Base-by-base conservation (phyloP, 2,113 vertebrate genomes). In the Scophthalmus maximus region DNA sequence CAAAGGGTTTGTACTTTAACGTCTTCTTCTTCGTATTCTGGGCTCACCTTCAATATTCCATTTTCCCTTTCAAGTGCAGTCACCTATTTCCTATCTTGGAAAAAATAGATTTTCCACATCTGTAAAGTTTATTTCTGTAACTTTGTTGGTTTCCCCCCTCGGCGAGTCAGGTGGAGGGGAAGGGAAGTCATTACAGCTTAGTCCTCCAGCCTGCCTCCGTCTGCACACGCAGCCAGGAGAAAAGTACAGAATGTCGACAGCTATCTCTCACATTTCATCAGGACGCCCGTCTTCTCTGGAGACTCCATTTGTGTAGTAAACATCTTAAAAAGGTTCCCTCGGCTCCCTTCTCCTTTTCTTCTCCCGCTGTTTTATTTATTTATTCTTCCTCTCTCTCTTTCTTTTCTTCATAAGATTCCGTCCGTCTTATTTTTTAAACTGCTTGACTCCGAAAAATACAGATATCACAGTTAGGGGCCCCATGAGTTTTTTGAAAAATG, bases 401-500 rank as follows among this genome's bases (percentile, higher is more conserved):
- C 0, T 30, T 49, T 59, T 46, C 38, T 27, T 15, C n/a, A 53
- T 18, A 3, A 86, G 85, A 87, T 87, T 88, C 60, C 14, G 76
- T 82, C 64, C 57, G 78, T 90, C 83, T 90, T 88, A 89, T 91
- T 87, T 89, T 85, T 87, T 88, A 90, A 91, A 92, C 89, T 87
- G 89, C 91, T 90, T 88, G 87, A 90, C 89, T 92, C 87, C 83
- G 85, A 91, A 92, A 38, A 91, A 91, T 87, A 91, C 83, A 92
- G 87, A 92, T 90, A 92, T 91, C 91, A 91, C 87, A 86, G 89
- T 73, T 67, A 32, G 78, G 83, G 87, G 87, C 80, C 89, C 86
- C 75, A 15, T 76, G 87, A 92, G 86, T 89, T 91, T 44, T 89
- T 90, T 88, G 90, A 92, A 92, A 93, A 93, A 93, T 89, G 88